Evolutionary conservation across 2,888 invertebrate species (phyloP).

Genomic region (Cordilura impudica): DNA sequence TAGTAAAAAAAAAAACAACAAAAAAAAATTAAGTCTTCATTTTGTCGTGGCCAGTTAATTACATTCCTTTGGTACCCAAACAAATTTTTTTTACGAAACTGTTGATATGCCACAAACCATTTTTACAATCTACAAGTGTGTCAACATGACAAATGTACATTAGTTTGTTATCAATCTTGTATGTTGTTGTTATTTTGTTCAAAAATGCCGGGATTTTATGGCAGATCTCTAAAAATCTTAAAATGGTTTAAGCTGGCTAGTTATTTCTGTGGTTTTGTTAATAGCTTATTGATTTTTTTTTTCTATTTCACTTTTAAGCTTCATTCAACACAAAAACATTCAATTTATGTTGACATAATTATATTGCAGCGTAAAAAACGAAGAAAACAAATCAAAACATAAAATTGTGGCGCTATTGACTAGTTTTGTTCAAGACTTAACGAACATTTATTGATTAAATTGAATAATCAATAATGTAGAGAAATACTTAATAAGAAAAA

Average conservation of each 20-base stretch:
- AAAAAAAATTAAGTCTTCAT: too few relatives aligned
- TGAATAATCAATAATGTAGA: slow-evolving; percentile 54
- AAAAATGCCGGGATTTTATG: slow-evolving; percentile 13
- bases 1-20: too few relatives aligned
- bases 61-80: too few relatives aligned
- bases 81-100: too few relatives aligned
- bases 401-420: background rate
- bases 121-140: slow-evolving; percentile 44
- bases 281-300: too few relatives aligned
- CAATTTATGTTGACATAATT: slow-evolving; percentile 50
- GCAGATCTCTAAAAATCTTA: background rate
- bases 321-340: too few relatives aligned
- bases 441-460: slow-evolving; percentile 36
- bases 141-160: slow-evolving; percentile 48
- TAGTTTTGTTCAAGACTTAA: slow-evolving; percentile 16
- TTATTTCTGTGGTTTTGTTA: slow-evolving; percentile 15
- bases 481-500: too few relatives aligned
- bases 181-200: background rate
- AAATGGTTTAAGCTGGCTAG: slow-evolving; percentile 15
- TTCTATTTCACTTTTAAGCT: too few relatives aligned
- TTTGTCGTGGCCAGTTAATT: too few relatives aligned
- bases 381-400: background rate
- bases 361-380: too few relatives aligned
- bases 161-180: slow-evolving; percentile 43
- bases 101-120: slow-evolving; percentile 22